phyloP scores from a whole-genome alignment of 2,113 vertebrate genomes.

The Thomomys bottae region DNA sequence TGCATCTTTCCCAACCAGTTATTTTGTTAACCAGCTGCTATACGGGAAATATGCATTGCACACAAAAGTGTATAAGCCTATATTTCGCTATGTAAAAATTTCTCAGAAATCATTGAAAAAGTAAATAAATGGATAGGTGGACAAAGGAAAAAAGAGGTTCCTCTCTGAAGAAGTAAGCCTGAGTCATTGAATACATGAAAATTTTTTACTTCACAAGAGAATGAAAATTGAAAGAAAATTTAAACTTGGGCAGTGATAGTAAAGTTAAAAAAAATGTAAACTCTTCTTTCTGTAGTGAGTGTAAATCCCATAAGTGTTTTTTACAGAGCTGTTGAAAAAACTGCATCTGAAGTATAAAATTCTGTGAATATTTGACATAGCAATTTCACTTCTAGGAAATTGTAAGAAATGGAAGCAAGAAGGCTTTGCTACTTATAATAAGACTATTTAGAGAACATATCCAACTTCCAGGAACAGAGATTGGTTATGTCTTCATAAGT shows the following conservation, averaged over 20 bases:
- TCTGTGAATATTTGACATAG: background rate
- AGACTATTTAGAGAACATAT: background rate
- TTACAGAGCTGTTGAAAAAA: background rate
- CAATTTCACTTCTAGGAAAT: conserved; percentile 1
- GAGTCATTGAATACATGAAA: background rate
- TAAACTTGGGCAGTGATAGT: background rate
- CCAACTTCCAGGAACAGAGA: background rate
- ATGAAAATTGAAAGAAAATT: background rate
- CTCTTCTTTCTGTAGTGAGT: background rate
- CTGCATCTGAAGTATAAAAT: background rate
- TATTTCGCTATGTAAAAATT: conserved; percentile 13
- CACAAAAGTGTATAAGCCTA: background rate
- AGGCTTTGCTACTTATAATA: background rate
- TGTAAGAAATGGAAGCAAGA: background rate
- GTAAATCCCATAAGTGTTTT: background rate
- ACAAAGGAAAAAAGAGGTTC: background rate
- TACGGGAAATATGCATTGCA: background rate
- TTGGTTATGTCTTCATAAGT: background rate
- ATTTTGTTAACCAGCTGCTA: background rate
- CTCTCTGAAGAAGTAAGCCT: background rate
- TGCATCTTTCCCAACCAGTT: too few species aligned
- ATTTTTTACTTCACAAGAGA: background rate
- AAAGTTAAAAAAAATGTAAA: background rate
- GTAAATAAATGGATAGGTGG: background rate
- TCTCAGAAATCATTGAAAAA: background rate